phyloP scores from a whole-genome alignment of 2,888 invertebrate species.

The Epinotia ramella region DNA sequence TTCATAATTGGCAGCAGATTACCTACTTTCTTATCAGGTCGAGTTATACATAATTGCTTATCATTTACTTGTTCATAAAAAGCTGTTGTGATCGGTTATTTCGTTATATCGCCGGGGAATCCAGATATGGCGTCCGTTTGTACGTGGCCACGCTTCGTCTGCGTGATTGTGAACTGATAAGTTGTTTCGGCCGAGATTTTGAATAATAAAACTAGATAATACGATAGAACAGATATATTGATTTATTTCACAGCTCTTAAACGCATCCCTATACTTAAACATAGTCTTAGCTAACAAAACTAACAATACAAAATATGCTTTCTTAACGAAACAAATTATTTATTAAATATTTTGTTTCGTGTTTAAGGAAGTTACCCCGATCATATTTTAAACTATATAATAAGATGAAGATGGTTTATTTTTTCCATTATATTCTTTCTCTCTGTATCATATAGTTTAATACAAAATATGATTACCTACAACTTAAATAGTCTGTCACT shows the following conservation, averaged over 20 bases:
- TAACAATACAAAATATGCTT: constrained; percentile 54
- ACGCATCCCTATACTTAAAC: constrained; percentile 67
- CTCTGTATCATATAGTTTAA: too few relatives aligned
- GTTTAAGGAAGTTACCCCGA: too few relatives aligned
- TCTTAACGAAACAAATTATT: too few relatives aligned
- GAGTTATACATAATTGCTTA: background rate
- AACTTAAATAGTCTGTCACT: constrained; percentile 59
- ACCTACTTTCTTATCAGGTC: background rate
- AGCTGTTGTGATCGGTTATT: background rate
- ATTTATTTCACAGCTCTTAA: constrained; percentile 64
- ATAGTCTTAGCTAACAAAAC: constrained; percentile 46
- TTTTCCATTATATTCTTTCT: too few relatives aligned
- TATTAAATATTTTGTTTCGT: too few relatives aligned
- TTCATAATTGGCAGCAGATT: background rate
- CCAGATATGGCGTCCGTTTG: constrained; percentile 5
- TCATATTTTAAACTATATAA: too few relatives aligned
- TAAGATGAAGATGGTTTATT: too few relatives aligned
- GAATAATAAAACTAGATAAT: constrained; percentile 44
- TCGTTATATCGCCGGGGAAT: constrained; percentile 29
- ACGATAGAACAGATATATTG: constrained; percentile 49
- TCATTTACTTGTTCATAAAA: constrained; percentile 9
- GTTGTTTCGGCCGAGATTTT: constrained; percentile 44
- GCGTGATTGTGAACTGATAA: constrained; percentile 35
- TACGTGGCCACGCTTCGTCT: constrained; percentile 3
- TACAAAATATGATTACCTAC: constrained; percentile 53